phyloP scores from a whole-genome alignment of 2,888 invertebrate species.

The Drosophila nr. medialis region DNA sequence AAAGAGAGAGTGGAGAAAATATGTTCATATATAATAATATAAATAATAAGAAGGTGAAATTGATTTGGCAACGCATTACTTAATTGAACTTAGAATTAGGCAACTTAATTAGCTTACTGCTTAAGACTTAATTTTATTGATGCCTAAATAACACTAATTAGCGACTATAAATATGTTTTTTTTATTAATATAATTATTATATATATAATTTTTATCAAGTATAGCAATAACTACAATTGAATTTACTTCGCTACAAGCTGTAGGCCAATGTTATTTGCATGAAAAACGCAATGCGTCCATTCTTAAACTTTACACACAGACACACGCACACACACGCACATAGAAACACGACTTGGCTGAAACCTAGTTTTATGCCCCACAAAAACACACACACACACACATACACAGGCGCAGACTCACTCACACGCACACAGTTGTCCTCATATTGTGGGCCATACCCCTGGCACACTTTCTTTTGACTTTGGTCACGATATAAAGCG shows the following conservation, averaged over 20 bases:
- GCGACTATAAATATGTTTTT: constrained; percentile 1
- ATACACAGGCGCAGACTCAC: constrained; percentile 6
- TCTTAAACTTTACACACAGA: constrained; percentile 49
- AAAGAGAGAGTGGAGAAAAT: constrained; percentile 57
- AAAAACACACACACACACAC: constrained; percentile 18
- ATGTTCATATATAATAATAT: constrained; percentile 28
- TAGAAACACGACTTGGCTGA: constrained; percentile 22
- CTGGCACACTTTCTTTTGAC: constrained; percentile 80
- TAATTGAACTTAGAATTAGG: constrained; percentile 13
- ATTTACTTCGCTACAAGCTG: constrained; percentile 36
- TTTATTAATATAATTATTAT: too few species aligned
- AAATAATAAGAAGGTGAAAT: constrained; percentile 32
- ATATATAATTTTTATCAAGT: constrained; percentile 1
- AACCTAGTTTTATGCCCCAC: constrained; percentile 52
- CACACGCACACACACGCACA: constrained; percentile 13
- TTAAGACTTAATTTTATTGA: constrained; percentile 8
- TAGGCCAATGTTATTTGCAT: constrained; percentile 19
- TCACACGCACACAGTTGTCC: constrained; percentile 27
- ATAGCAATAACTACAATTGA: constrained; percentile 8
- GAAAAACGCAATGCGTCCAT: constrained; percentile 35
- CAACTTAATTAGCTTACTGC: constrained; percentile 27
- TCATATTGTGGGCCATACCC: constrained; percentile 70
- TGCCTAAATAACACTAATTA: constrained; percentile 5
- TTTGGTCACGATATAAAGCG: constrained; percentile 81
- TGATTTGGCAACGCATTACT: constrained; percentile 12